A percentile compares a stretch with the other conserved stretches of the same genome.
Evolutionary conservation across 1,140 invertebrate species (phyloP).

Genomic region (Musca domestica): DNA sequence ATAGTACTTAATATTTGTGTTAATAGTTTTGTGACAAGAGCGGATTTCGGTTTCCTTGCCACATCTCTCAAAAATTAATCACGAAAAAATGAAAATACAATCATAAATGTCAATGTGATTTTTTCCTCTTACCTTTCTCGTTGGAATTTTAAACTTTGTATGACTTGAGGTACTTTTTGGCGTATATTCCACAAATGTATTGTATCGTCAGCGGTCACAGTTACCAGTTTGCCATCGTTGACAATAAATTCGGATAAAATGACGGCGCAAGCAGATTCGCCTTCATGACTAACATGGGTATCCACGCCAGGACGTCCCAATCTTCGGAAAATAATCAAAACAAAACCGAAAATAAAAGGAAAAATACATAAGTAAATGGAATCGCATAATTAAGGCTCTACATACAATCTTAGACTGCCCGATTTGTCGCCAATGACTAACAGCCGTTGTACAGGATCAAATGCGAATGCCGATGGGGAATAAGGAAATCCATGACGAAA

Average conservation of each 20-base stretch:
- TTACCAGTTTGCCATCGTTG: slow-evolving; percentile 94
- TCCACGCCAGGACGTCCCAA: slow-evolving; percentile 94
- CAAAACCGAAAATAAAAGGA: not conserved
- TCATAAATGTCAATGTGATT: no score
- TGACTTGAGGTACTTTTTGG: slow-evolving; percentile 91
- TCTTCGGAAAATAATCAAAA: slow-evolving; percentile 59
- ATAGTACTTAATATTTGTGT: no score
- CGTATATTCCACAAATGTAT: slow-evolving; percentile 97
- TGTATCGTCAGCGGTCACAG: slow-evolving; percentile 90
- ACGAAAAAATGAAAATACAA: no score
- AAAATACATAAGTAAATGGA: no score
- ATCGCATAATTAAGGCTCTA: not conserved
- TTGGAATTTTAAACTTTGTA: slow-evolving; percentile 95
- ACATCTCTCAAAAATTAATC: no score
- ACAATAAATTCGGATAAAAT: slow-evolving; percentile 89
- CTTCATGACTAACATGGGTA: slow-evolving; percentile 85
- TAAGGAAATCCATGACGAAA: slow-evolving; percentile 98
- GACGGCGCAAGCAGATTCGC: slow-evolving; percentile 67
- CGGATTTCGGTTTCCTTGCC: no score
- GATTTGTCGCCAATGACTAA: slow-evolving; percentile 95
- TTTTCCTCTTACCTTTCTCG: slow-evolving; percentile 92
- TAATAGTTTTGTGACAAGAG: no score
- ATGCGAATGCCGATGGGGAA: slow-evolving; percentile 93
- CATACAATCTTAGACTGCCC: slow-evolving; percentile 92
- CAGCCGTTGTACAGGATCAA: slow-evolving; percentile 95